Evolutionary conservation across 1,140 invertebrate genomes (phyloP).

Genomic region (Hycleus phaleratus): DNA sequence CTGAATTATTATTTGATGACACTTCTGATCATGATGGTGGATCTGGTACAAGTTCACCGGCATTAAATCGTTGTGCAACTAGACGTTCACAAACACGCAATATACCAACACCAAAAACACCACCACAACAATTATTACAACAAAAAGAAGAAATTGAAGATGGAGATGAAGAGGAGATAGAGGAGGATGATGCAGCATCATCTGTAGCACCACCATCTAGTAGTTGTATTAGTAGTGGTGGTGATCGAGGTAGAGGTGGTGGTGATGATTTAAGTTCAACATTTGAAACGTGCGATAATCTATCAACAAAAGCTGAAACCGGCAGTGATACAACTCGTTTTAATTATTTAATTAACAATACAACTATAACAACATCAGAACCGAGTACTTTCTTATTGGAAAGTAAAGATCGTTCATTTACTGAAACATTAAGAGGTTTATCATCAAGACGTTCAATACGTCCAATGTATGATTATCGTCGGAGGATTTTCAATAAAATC

Average conservation of each 20-base stretch:
- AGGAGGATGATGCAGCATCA: background rate
- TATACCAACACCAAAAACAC: slow-evolving; percentile 38
- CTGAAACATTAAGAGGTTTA: slow-evolving; percentile 28
- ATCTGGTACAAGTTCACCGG: slow-evolving; percentile 32
- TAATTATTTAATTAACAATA: slow-evolving; percentile 11
- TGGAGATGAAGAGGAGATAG: slow-evolving; percentile 5
- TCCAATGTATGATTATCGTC: slow-evolving; percentile 23
- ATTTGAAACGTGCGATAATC: slow-evolving; percentile 22
- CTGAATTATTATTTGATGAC: slow-evolving; percentile 38
- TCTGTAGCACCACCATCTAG: background rate
- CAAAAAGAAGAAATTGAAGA: background rate
- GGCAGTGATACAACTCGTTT: slow-evolving; percentile 30
- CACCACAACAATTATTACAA: slow-evolving; percentile 16
- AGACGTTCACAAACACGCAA: slow-evolving; percentile 35
- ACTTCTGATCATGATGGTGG: slow-evolving; percentile 31
- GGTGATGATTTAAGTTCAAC: slow-evolving; percentile 18
- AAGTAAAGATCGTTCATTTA: slow-evolving; percentile 23
- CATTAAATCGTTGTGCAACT: slow-evolving; percentile 32
- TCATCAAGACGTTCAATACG: slow-evolving; percentile 32
- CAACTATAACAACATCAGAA: background rate
- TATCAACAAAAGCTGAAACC: slow-evolving; percentile 30
- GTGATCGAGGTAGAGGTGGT: slow-evolving; percentile 4
- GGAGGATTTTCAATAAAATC: slow-evolving; percentile 15
- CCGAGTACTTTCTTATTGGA: slow-evolving; percentile 18
- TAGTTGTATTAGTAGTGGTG: slow-evolving; percentile 5